These are phyloP conservation scores for Smithornis capensis DNA, from an alignment of 2,113 vertebrate species.

Conservation along the genomic window DNA sequence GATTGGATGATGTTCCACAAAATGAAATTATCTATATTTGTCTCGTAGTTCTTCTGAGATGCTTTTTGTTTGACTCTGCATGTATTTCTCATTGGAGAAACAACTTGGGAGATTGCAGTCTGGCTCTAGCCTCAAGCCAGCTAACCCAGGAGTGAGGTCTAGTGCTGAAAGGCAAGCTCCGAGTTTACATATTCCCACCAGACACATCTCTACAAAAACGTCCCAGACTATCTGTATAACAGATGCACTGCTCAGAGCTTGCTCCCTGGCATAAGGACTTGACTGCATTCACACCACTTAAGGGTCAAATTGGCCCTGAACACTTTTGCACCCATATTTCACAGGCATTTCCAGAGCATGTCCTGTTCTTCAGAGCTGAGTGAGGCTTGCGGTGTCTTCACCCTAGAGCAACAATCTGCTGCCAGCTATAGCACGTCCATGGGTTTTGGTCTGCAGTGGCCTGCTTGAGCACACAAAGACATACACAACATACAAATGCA, in stretches of 20 bases:
- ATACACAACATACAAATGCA: neutral
- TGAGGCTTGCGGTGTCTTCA: neutral
- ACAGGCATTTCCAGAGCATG: neutral
- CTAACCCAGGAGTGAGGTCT: neutral
- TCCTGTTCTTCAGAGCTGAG: neutral
- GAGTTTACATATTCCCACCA: neutral
- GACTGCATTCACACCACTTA: fast-evolving
- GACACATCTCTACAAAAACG: neutral
- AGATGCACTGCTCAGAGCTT: neutral
- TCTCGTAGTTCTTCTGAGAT: constrained; percentile 17
- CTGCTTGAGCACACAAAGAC: fast-evolving
- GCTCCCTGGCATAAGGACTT: neutral
- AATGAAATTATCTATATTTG: constrained; percentile 49
- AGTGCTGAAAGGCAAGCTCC: neutral
- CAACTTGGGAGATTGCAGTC: constrained; percentile 7
- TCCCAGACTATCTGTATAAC: neutral
- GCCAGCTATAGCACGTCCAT: neutral
- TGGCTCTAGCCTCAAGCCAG: constrained; percentile 15
- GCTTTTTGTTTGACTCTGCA: constrained; percentile 48
- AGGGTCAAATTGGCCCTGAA: neutral
- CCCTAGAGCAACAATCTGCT: neutral
- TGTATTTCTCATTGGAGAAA: constrained; percentile 51
- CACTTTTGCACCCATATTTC: neutral
- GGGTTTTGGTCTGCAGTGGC: neutral
- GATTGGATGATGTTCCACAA: constrained; percentile 24